Evolutionary conservation across 2,113 vertebrate species (phyloP).

Genomic region (Megaptera novaeangliae): DNA sequence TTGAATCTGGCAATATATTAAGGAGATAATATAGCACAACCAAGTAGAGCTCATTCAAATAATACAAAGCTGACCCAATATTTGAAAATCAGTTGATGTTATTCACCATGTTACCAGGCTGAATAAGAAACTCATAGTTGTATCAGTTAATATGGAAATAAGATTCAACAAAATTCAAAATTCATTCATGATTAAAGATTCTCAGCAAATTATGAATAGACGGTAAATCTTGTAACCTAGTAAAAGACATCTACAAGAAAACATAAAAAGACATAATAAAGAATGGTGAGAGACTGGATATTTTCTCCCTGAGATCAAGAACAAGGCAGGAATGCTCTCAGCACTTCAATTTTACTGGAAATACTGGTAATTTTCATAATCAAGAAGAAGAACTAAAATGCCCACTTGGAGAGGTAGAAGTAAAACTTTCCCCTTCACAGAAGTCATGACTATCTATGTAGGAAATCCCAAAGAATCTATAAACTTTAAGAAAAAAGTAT

Average conservation of each 20-base stretch:
- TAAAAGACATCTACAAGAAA: background rate
- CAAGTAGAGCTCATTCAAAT: background rate
- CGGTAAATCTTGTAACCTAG: background rate
- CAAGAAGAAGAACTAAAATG: background rate
- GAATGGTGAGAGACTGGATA: background rate
- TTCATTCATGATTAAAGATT: background rate
- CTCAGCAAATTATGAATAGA: background rate
- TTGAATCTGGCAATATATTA: background rate
- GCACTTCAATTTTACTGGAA: background rate
- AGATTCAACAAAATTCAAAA: background rate
- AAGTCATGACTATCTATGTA: background rate
- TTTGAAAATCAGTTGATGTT: background rate
- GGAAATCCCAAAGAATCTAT: background rate
- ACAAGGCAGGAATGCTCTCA: background rate
- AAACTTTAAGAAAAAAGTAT: background rate
- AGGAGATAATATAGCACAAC: background rate
- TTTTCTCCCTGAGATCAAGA: background rate
- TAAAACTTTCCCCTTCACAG: background rate
- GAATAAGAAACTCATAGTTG: background rate
- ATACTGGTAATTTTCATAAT: background rate
- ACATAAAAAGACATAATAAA: background rate
- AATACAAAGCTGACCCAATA: background rate
- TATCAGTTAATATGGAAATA: background rate
- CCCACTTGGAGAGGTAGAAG: background rate
- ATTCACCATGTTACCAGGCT: background rate